These are phyloP conservation scores for Lingula anatina DNA, from an alignment of 2,888 invertebrate genomes.

Conservation along the genomic window DNA sequence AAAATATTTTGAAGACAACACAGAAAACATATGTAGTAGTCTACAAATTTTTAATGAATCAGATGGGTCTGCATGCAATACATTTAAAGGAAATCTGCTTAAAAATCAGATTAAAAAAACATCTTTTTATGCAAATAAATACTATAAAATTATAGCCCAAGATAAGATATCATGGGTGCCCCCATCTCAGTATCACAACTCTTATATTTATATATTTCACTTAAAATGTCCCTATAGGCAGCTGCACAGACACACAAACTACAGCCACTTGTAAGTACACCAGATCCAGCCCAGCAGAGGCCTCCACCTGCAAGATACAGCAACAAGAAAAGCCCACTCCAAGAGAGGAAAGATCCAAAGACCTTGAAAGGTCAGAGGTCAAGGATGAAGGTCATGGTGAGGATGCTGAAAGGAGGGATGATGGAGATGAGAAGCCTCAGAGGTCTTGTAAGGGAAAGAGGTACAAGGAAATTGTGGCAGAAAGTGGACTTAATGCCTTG, in stretches of 20 bases:
- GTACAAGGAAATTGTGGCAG: constrained; percentile 30
- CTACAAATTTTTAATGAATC: too few species aligned
- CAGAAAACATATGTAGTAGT: too few species aligned
- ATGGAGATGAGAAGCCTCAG: constrained; percentile 21
- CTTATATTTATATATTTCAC: too few species aligned
- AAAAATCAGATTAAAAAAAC: too few species aligned
- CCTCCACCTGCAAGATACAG: constrained; percentile 8
- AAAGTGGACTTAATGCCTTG: constrained; percentile 16
- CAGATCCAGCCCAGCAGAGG: constrained; percentile 1
- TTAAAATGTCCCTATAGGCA: constrained; percentile 2
- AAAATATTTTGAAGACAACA: too few species aligned
- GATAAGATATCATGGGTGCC: too few species aligned
- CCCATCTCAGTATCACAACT: too few species aligned
- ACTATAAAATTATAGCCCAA: too few species aligned
- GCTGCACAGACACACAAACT: constrained; percentile 13
- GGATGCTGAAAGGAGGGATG: constrained; percentile 11
- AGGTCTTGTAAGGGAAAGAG: constrained; percentile 32
- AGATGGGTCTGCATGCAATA: too few species aligned
- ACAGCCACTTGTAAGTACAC: constrained; percentile 15
- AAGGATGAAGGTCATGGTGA: constrained; percentile 5
- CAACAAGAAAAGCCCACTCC: constrained; percentile 1
- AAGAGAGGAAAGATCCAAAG: constrained; percentile 4
- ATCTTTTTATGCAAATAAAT: too few species aligned
- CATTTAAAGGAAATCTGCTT: too few species aligned
- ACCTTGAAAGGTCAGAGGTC: constrained; percentile 7